Conservation (phyloP, 2,888 invertebrate species). For the Mamestra brassicae region DNA sequence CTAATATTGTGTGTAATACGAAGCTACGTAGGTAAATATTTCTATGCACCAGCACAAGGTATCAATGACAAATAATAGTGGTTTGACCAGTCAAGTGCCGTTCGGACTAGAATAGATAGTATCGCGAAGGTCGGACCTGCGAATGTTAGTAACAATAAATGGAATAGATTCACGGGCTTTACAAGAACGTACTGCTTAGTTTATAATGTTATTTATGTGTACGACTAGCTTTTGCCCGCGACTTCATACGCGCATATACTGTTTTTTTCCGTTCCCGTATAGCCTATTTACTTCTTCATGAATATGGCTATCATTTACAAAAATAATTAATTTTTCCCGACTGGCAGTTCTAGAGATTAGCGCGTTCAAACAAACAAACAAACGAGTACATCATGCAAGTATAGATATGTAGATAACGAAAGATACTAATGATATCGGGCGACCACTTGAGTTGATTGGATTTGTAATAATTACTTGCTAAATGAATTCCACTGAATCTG, state of each 20-base stretch:
- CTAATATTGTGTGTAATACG: constrained; percentile 23
- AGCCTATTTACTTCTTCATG: no score
- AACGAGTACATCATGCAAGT: no score
- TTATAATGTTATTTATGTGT: constrained; percentile 12
- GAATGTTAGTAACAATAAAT: constrained; percentile 48
- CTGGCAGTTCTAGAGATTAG: no score
- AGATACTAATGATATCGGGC: constrained; percentile 20
- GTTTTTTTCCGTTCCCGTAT: no score
- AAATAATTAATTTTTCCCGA: no score
- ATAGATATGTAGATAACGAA: constrained; percentile 11
- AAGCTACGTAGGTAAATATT: constrained; percentile 21
- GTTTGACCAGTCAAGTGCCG: constrained; percentile 69
- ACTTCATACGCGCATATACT: no score
- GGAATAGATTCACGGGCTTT: constrained; percentile 20
- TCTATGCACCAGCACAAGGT: constrained; percentile 47
- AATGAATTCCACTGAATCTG: constrained; percentile 5
- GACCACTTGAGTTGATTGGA: constrained; percentile 17
- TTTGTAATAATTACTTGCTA: constrained; percentile 2
- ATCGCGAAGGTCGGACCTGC: constrained; percentile 72
- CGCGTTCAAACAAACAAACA: no score
- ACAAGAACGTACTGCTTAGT: background rate
- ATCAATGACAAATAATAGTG: constrained; percentile 66
- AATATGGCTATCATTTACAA: no score
- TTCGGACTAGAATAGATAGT: constrained; percentile 64
- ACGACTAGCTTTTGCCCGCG: background rate